Conservation (phyloP, 2,113 vertebrate species). For the Phyllopteryx taeniolatus region DNA sequence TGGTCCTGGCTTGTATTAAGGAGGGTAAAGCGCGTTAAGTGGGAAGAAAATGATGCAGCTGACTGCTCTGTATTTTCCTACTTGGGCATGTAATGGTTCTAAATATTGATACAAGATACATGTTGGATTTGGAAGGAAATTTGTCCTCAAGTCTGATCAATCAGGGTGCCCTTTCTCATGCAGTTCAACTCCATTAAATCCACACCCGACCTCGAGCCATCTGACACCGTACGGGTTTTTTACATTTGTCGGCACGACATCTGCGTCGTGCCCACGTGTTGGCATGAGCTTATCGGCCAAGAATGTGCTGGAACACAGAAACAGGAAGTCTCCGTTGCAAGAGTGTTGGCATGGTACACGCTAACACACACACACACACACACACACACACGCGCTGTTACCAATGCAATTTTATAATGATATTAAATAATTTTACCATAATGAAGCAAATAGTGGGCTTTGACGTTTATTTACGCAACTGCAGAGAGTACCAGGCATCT, state of each 20-base stretch:
- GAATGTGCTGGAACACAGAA: conserved; percentile 72
- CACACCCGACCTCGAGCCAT: neutral
- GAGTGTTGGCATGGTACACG: conserved; percentile 38
- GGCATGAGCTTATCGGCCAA: conserved; percentile 69
- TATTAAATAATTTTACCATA: neutral
- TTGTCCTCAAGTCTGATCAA: neutral
- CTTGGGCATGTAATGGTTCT: neutral
- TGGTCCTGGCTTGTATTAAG: neutral
- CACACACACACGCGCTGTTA: conserved; percentile 13
- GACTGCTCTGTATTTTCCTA: neutral
- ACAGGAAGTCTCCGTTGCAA: conserved; percentile 67
- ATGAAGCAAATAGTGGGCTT: neutral
- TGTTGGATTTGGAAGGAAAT: neutral
- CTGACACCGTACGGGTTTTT: neutral
- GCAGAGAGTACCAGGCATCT: too few species aligned
- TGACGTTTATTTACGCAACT: neutral
- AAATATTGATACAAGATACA: neutral
- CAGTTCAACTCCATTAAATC: neutral
- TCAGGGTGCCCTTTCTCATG: neutral
- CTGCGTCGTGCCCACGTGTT: conserved; percentile 22
- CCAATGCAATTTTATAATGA: neutral
- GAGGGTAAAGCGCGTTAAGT: neutral
- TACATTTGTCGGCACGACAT: conserved; percentile 8
- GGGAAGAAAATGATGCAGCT: neutral
- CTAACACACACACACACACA: conserved; percentile 12